Conservation (phyloP, 2,113 vertebrate species). For the Rafetus swinhoei region DNA sequence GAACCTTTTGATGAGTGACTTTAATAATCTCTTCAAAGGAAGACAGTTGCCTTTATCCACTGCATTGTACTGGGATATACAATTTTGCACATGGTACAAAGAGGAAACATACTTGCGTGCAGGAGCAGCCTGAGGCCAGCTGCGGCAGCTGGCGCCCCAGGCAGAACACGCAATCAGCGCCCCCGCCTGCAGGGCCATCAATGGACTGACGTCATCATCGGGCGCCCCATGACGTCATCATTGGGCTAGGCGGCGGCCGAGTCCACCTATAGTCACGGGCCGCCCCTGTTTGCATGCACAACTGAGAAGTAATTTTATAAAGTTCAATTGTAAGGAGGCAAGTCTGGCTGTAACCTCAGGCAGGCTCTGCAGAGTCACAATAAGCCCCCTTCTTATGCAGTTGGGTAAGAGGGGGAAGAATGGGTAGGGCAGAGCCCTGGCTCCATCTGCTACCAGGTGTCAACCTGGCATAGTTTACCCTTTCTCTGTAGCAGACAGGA, state of each 20-base stretch:
- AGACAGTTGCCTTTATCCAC: background rate
- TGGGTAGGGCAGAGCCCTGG: background rate
- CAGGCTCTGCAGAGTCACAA: constrained; percentile 1
- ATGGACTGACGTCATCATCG: no score
- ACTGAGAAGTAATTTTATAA: background rate
- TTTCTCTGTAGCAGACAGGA: background rate
- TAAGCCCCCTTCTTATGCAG: constrained; percentile 31
- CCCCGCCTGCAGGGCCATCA: no score
- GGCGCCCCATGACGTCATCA: no score
- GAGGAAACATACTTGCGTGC: background rate
- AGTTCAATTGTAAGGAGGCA: constrained; percentile 24
- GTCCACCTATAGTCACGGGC: no score
- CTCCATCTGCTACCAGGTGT: background rate
- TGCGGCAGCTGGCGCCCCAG: no score
- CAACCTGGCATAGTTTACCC: background rate
- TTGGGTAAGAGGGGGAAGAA: background rate
- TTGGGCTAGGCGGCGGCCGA: no score
- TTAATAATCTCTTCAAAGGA: background rate
- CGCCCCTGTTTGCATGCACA: background rate
- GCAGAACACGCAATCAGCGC: no score
- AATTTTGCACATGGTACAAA: rapidly evolving
- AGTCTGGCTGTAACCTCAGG: background rate
- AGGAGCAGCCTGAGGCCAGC: no score
- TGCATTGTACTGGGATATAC: background rate
- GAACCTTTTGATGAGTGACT: background rate